Evolutionary conservation across 2,797 vertebrate species (phyloP).

Genomic region (Rhodeus uyekii): DNA sequence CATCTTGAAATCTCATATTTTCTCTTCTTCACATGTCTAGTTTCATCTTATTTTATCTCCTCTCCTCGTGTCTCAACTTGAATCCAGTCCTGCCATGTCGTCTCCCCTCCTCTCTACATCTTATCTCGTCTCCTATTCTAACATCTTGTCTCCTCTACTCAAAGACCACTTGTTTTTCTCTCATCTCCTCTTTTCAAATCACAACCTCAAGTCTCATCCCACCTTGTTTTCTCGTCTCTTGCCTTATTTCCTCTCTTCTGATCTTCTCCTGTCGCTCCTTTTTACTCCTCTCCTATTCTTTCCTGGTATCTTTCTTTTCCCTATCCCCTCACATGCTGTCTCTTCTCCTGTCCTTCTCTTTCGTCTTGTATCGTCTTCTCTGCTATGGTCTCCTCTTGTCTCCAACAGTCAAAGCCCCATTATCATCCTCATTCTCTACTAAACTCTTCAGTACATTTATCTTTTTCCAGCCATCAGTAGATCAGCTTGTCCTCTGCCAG

Average conservation of each 20-base stretch:
- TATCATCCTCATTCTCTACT: conserved; percentile 14
- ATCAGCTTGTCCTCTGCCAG: conserved; percentile 1
- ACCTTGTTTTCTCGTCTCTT: background rate
- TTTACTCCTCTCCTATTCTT: background rate
- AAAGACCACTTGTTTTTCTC: background rate
- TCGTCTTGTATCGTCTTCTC: background rate
- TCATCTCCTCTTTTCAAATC: background rate
- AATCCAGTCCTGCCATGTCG: background rate
- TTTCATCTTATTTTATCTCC: background rate
- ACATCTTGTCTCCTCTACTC: background rate
- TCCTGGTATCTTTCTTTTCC: background rate
- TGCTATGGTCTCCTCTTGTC: conserved; percentile 2
- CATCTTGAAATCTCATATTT: conserved; percentile 65
- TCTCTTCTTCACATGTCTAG: conserved; percentile 56
- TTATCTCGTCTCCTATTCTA: background rate
- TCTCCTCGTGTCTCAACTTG: background rate
- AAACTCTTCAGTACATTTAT: background rate
- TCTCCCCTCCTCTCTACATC: background rate
- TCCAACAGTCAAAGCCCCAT: background rate
- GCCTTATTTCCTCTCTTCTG: background rate
- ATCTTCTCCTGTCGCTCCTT: no score
- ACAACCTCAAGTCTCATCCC: background rate
- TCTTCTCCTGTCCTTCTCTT: background rate
- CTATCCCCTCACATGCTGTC: background rate
- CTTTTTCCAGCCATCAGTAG: conserved; percentile 10